Evolutionary conservation across 2,888 invertebrate genomes (phyloP).

Genomic region (Silvanus unidentatus): DNA sequence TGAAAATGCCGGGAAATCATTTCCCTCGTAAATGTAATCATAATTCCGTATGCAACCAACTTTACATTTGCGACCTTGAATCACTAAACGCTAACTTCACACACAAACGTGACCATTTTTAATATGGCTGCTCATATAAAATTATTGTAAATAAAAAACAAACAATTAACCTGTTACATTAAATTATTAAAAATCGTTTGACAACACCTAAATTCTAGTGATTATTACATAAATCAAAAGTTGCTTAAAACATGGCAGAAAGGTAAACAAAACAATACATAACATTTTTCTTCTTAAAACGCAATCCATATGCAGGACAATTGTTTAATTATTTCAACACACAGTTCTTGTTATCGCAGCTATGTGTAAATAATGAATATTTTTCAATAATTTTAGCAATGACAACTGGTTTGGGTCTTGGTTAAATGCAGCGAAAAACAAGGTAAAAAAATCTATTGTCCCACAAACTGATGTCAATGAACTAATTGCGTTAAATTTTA

Average conservation of each 20-base stretch:
- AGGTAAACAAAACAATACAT: slow-evolving; percentile 16
- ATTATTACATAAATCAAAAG: background rate
- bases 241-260: slow-evolving; percentile 14
- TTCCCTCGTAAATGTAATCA: no score
- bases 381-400: slow-evolving; percentile 26
- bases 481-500: slow-evolving; percentile 10
- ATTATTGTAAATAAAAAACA: slow-evolving; percentile 24
- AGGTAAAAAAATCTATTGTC: slow-evolving; percentile 31
- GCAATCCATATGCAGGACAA: slow-evolving; percentile 7
- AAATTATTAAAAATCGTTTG: slow-evolving; percentile 18
- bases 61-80: no score
- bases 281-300: slow-evolving; percentile 10
- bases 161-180: slow-evolving; percentile 18
- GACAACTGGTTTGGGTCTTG: slow-evolving; percentile 45
- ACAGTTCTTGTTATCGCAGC: background rate
- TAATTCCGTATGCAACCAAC: no score
- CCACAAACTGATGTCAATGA: background rate
- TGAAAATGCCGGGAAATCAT: no score
- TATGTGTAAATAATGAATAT: background rate
- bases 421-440: slow-evolving; percentile 45
- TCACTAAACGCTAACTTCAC: slow-evolving; percentile 3
- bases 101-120: slow-evolving; percentile 8
- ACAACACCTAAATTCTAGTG: background rate
- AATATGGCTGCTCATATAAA: slow-evolving; percentile 18
- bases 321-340: slow-evolving; percentile 3